Evolutionary conservation across 2,797 vertebrate species (phyloP), one percentile per base, ranked within the genome.

Genomic region (Spondyliosoma cantharus): DNA sequence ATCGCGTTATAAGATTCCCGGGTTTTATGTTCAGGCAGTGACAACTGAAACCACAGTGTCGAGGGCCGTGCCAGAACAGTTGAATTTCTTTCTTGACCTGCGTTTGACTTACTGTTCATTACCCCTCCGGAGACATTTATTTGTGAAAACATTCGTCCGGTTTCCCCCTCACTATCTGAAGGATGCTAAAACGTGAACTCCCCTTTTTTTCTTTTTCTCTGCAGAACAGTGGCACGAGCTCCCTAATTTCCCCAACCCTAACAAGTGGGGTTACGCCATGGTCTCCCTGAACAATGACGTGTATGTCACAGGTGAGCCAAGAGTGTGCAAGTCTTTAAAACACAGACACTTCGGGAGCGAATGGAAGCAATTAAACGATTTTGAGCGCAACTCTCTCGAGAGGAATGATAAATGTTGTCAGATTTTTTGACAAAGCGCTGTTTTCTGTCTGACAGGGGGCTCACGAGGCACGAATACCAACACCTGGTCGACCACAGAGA

Each of bases 251-350:
- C 98, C 98, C 0, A 98, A 99, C 88, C 96, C 97, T 84, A 97
- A 98, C 94, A 99, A 99, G 84, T 99, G 97, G 97, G 98, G 98
- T 61, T 99, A 96, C 91, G 97, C 98, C 24, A 77, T 98, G 90
- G 96, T 96, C 3, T 95, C 95, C 0, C 90, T 99, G 73, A 98
- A 98, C 93, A 98, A 97, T 0, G 92, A 97, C 0, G 94, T 99
- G 61, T 99, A 99, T 0, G 94, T 99, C 84, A 97, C 97, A 95
- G 98, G 98, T 99, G 77, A 76, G 96, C 83, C 6, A 29, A 68
- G 22, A 25, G 9, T 20, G 16, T 29, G 19, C 15, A 54, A 29
- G 19, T 17, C 13, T 56, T 74, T 53, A 69, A 65, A 83, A 54
- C 22, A 37, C 17, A 72, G 43, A 66, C 74, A 61, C n/a, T 5